Conservation (phyloP, 2,797 vertebrate species). For the Halcyon chelicuti region DNA sequence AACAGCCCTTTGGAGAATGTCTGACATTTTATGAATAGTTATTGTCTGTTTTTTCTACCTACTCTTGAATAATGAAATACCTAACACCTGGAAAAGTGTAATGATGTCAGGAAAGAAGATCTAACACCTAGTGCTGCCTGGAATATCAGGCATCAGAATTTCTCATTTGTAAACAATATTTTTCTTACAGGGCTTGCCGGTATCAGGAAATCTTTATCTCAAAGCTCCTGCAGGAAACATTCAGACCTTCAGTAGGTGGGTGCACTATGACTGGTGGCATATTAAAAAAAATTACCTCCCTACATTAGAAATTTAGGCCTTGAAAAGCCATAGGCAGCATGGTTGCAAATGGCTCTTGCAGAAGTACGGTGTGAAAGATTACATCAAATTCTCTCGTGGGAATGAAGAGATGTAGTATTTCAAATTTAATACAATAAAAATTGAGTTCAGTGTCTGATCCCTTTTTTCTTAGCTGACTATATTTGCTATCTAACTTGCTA, state of each 20-base stretch:
- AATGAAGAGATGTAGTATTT: background rate
- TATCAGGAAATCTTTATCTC: background rate
- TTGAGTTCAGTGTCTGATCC: conserved; percentile 9
- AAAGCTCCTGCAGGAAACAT: background rate
- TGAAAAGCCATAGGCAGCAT: background rate
- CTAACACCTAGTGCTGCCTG: background rate
- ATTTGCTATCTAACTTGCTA: conserved; percentile 1
- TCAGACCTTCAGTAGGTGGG: background rate
- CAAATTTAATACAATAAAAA: conserved; percentile 37
- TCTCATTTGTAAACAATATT: conserved; percentile 40
- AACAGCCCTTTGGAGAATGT: conserved; percentile 27
- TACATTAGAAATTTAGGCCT: background rate
- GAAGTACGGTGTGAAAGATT: background rate
- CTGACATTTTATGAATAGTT: conserved; percentile 41
- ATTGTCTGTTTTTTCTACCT: conserved; percentile 37
- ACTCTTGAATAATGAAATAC: conserved; percentile 24
- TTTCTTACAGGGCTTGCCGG: background rate
- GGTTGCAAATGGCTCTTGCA: conserved; percentile 32
- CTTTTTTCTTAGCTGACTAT: background rate
- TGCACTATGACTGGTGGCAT: background rate
- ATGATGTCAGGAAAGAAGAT: background rate
- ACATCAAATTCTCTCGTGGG: background rate
- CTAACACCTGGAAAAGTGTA: background rate
- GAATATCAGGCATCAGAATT: conserved; percentile 9
- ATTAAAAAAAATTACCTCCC: background rate